Conservation (phyloP, 2,113 vertebrate genomes). For the Noturus placidus region DNA sequence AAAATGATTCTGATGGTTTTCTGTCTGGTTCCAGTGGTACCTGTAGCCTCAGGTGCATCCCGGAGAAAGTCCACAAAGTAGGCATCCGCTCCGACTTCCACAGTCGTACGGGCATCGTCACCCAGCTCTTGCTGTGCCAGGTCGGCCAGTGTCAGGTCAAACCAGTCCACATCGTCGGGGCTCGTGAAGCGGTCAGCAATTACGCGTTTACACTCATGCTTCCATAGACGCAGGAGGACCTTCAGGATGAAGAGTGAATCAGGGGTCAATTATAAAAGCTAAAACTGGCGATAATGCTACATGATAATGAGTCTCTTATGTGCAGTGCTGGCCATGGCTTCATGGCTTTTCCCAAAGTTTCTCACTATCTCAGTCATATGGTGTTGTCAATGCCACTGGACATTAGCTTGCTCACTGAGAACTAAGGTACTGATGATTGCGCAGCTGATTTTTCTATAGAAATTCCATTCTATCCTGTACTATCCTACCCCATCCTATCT, state of each 20-base stretch:
- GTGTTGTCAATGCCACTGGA: not conserved
- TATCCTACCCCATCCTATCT: too few relatives aligned
- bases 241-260: conserved; percentile 53
- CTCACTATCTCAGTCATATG: not conserved
- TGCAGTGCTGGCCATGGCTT: not conserved
- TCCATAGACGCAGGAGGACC: conserved; percentile 85
- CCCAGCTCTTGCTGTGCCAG: conserved; percentile 78
- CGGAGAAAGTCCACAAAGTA: conserved; percentile 94
- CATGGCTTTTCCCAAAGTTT: not conserved
- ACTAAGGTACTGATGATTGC: not conserved
- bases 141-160: conserved; percentile 76
- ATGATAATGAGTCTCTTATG: not conserved
- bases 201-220: conserved; percentile 92
- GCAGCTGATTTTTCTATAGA: too few relatives aligned
- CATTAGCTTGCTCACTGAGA: not conserved
- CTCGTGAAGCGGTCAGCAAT: conserved; percentile 90
- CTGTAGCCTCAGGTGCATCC: conserved; percentile 81
- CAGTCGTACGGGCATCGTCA: conserved; percentile 60
- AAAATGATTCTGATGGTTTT: not conserved
- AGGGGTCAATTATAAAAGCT: not conserved
- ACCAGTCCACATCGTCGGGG: conserved; percentile 84
- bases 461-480: too few relatives aligned
- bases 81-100: conserved; percentile 71
- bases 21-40: conserved; percentile 61
- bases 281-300: not conserved